Evolutionary conservation across 2,113 vertebrate species (phyloP).

Genomic region (Ageneiosus marmoratus): DNA sequence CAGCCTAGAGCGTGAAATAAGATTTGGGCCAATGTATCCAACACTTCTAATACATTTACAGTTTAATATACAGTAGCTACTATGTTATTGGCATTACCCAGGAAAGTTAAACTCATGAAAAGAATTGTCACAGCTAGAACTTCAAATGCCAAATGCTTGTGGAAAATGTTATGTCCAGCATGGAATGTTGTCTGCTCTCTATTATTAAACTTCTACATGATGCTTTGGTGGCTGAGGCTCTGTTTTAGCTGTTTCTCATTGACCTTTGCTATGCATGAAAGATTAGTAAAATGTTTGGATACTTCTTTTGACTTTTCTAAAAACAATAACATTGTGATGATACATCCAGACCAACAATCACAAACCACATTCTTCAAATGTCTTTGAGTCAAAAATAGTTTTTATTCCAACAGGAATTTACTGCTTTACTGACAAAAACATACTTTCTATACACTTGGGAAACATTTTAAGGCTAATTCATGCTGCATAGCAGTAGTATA

Average conservation of each 20-base stretch:
- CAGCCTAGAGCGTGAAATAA: neutral
- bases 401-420: neutral
- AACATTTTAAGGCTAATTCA: neutral
- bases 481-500: neutral
- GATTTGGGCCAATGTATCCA: neutral
- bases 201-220: neutral
- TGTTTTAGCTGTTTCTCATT: neutral
- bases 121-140: neutral
- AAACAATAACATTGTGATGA: neutral
- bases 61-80: neutral
- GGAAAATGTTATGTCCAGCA: neutral
- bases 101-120: neutral
- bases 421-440: neutral
- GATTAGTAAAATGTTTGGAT: constrained; percentile 2
- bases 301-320: neutral
- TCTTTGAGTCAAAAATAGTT: neutral
- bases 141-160: neutral
- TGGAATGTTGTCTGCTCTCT: too few relatives aligned
- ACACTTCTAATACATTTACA: neutral
- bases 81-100: neutral
- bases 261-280: neutral
- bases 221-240: neutral
- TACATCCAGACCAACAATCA: neutral
- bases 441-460: neutral
- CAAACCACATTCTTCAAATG: neutral